phyloP scores from a whole-genome alignment of 2,797 vertebrate species.

The Gallinago nigripennis region DNA sequence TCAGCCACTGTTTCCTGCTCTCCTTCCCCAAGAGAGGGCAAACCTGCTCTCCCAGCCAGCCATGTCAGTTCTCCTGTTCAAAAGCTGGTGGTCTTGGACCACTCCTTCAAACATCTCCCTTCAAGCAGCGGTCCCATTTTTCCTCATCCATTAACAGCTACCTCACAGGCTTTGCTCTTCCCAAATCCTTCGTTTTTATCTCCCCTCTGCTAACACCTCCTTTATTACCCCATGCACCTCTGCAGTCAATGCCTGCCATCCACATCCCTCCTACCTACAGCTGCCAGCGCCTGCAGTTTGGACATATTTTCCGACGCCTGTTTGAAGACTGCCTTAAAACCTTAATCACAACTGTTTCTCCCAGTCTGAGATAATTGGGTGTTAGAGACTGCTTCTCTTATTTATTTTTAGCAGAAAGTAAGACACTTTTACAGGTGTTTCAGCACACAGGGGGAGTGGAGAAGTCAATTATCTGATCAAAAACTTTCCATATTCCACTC shows the following conservation, averaged over 20 bases:
- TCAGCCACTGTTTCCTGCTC: background rate
- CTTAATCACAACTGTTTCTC: conserved; percentile 9
- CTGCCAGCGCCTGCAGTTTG: background rate
- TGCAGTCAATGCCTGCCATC: background rate
- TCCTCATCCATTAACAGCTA: background rate
- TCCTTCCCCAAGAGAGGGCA: background rate
- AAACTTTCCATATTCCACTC: background rate
- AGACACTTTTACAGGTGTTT: background rate
- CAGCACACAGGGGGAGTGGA: background rate
- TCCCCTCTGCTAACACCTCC: background rate
- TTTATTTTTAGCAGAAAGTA: conserved; percentile 33
- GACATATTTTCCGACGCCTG: background rate
- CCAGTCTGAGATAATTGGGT: conserved; percentile 9
- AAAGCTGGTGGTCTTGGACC: background rate
- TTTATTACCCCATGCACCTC: background rate
- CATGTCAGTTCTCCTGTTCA: background rate
- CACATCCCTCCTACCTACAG: background rate
- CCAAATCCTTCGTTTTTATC: background rate
- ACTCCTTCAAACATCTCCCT: background rate
- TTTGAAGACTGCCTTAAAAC: conserved; percentile 21
- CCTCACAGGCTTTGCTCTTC: background rate
- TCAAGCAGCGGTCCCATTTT: background rate
- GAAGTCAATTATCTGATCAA: background rate
- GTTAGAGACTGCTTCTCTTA: background rate
- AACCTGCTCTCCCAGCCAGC: background rate